Evolutionary conservation across 2,888 invertebrate species (phyloP).

Genomic region (Papilio demoleus): DNA sequence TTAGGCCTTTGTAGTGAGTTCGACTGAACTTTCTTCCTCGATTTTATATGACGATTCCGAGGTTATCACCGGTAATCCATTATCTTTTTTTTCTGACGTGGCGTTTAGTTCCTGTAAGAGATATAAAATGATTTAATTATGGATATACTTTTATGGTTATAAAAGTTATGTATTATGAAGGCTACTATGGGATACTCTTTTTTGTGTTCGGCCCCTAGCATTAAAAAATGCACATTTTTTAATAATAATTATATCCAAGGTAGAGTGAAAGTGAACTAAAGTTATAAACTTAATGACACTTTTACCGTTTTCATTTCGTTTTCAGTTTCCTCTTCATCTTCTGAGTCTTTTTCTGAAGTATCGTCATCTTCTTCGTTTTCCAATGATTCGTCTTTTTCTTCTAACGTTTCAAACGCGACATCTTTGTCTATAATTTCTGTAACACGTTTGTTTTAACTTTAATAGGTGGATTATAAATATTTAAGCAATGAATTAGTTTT

Average conservation of each 20-base stretch:
- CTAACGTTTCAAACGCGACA: constrained; percentile 82
- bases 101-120: constrained; percentile 36
- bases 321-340: constrained; percentile 59
- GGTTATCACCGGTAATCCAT: constrained; percentile 65
- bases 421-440: constrained; percentile 40
- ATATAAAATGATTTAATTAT: background rate
- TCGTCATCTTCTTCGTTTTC: constrained; percentile 58
- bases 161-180: background rate
- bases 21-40: constrained; percentile 84
- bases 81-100: constrained; percentile 42
- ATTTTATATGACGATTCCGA: constrained; percentile 85
- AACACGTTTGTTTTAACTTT: background rate
- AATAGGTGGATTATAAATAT: too few relatives aligned
- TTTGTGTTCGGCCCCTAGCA: too few relatives aligned
- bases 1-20: constrained; percentile 64
- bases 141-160: too few relatives aligned
- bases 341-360: constrained; percentile 56
- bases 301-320: constrained; percentile 54
- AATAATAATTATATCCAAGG: background rate
- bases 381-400: constrained; percentile 76
- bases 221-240: background rate
- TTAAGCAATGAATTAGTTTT: background rate
- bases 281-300: background rate
- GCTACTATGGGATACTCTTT: background rate
- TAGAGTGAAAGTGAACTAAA: background rate